These are phyloP conservation scores for Frankliniella intonsa DNA, from an alignment of 2,888 invertebrate species.

Conservation along the genomic window DNA sequence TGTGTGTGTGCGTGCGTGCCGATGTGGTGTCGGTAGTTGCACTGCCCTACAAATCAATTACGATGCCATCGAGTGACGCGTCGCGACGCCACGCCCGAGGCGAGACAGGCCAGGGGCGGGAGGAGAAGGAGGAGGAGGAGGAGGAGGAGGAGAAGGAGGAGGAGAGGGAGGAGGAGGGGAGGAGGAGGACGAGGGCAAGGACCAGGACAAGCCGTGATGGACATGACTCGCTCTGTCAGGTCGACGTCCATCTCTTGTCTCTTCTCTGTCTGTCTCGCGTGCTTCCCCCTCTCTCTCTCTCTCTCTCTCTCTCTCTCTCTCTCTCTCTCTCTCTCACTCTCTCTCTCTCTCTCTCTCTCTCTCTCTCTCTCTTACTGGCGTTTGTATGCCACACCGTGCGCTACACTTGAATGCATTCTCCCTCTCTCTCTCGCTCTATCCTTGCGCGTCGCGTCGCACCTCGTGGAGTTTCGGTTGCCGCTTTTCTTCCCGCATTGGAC, in stretches of 20 bases:
- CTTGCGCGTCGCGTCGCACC: not conserved
- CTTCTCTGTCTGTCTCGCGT: not conserved
- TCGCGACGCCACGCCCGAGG: not conserved
- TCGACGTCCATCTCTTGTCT: not conserved
- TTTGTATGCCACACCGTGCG: too few relatives aligned
- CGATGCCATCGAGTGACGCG: constrained; percentile 7
- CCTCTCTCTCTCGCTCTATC: not conserved
- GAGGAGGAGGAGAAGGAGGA: not conserved
- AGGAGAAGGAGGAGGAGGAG: not conserved
- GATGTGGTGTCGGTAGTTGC: not conserved
- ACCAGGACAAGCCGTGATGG: not conserved
- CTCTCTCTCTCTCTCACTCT: not conserved
- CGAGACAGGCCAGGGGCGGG: not conserved
- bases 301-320: not conserved
- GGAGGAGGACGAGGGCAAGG: not conserved
- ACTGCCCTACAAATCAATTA: constrained; percentile 19
- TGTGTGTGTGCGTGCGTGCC: too few relatives aligned
- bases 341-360: too few relatives aligned
- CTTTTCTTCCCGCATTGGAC: too few relatives aligned
- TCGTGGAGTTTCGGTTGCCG: not conserved
- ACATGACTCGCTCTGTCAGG: constrained; percentile 11
- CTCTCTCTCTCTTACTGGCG: too few relatives aligned
- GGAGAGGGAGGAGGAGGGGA: too few relatives aligned
- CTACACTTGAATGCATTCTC: not conserved
- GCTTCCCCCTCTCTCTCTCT: too few relatives aligned